Evolutionary conservation across 2,797 vertebrate species (phyloP).

Genomic region (Babyrousa celebensis): DNA sequence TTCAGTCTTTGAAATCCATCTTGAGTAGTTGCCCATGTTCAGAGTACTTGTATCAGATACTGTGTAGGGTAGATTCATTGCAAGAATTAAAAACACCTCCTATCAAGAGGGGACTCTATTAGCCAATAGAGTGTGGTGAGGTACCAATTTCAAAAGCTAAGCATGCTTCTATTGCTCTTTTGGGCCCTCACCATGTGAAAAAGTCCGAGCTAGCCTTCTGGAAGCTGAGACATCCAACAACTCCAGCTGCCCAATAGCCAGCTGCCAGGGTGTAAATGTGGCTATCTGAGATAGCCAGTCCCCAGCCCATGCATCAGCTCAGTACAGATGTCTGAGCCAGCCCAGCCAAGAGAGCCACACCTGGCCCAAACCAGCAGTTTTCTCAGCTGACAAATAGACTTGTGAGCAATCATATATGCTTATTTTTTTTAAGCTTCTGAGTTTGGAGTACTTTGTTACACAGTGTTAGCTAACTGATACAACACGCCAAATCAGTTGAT

Average conservation of each 20-base stretch:
- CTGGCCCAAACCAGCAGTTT: not conserved
- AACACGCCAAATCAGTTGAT: not conserved
- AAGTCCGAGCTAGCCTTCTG: slow-evolving; percentile 26
- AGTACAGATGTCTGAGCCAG: not conserved
- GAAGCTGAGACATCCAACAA: not conserved
- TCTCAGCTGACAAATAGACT: not conserved
- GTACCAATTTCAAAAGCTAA: not conserved
- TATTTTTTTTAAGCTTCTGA: not conserved
- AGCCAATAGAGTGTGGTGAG: not conserved
- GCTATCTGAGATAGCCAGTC: not conserved
- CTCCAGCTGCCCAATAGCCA: not conserved
- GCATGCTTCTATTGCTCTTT: not conserved
- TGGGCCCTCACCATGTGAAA: not conserved
- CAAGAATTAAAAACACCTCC: not conserved
- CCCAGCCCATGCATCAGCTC: not conserved
- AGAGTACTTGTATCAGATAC: not conserved
- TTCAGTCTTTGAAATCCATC: not conserved
- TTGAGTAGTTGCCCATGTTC: not conserved
- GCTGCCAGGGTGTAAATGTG: slow-evolving; percentile 10
- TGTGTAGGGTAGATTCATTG: not conserved
- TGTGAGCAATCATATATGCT: not conserved
- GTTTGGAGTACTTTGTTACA: not conserved
- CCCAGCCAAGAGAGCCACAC: not conserved
- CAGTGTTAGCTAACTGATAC: not conserved
- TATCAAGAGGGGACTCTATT: not conserved